These are phyloP conservation scores for Cantharis rufa DNA, from an alignment of 2,888 invertebrate species.

Conservation along the genomic window DNA sequence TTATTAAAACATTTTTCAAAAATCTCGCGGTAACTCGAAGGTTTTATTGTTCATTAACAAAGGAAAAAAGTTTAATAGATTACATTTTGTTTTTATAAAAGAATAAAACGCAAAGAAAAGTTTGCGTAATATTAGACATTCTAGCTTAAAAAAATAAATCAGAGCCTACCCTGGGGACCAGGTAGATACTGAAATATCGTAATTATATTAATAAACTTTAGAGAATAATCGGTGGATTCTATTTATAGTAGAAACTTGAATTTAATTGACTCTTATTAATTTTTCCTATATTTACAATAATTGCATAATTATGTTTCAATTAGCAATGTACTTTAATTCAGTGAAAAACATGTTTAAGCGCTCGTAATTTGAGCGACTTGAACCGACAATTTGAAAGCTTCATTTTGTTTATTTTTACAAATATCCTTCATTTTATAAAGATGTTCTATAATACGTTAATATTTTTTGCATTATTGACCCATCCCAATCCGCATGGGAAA, in stretches of 20 bases:
- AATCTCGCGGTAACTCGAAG: neutral
- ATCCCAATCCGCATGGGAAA: slow-evolving; percentile 8
- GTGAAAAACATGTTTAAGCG: neutral
- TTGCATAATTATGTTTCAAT: neutral
- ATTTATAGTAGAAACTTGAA: neutral
- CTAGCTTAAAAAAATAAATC: neutral
- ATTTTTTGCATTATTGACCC: slow-evolving; percentile 1
- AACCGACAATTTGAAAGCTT: neutral
- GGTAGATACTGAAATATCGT: neutral
- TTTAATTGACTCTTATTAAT: neutral
- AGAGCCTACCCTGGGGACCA: neutral
- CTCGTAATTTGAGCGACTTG: neutral
- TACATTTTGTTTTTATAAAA: neutral
- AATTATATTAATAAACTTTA: neutral
- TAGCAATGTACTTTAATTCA: neutral
- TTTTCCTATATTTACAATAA: neutral
- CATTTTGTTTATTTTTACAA: neutral
- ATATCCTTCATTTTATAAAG: neutral
- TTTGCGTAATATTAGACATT: neutral
- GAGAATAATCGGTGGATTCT: neutral
- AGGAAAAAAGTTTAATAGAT: neutral
- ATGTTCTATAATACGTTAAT: neutral
- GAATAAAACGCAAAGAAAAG: no score
- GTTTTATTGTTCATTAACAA: neutral
- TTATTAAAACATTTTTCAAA: neutral